Evolutionary conservation across 2,888 invertebrate genomes (phyloP).

Genomic region (Synergus umbraculus): DNA sequence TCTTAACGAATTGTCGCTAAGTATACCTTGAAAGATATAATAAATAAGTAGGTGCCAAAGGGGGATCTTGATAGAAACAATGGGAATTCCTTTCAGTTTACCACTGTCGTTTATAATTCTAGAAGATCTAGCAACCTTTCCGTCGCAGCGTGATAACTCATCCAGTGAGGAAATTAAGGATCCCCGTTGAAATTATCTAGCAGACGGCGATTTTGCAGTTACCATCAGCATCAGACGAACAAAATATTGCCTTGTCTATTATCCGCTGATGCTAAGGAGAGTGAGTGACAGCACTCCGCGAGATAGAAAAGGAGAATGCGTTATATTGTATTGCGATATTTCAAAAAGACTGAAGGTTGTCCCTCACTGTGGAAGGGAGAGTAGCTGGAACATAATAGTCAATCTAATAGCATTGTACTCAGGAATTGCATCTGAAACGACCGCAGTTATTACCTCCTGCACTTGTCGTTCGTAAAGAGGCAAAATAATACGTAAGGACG

Average conservation of each 20-base stretch:
- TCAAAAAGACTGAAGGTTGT: background rate
- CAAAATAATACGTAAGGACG: background rate
- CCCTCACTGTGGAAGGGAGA: background rate
- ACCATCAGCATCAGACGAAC: background rate
- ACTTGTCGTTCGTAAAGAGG: background rate
- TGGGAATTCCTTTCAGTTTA: constrained; percentile 16
- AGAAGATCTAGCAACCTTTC: background rate
- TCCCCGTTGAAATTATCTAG: background rate
- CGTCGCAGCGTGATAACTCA: background rate
- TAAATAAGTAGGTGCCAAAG: background rate
- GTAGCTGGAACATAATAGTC: background rate
- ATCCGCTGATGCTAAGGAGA: background rate
- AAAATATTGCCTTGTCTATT: background rate
- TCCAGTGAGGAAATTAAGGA: background rate
- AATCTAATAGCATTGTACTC: constrained; percentile 6
- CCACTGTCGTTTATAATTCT: constrained; percentile 1
- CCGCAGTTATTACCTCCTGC: background rate
- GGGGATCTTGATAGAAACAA: background rate
- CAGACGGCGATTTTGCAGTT: background rate
- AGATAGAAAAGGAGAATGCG: background rate
- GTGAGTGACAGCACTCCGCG: background rate
- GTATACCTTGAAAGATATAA: background rate
- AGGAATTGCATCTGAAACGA: background rate
- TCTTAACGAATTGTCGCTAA: constrained; percentile 13
- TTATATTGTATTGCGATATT: background rate